Evolutionary conservation across 2,797 vertebrate species (phyloP).

Genomic region (Chloroceryle inda): DNA sequence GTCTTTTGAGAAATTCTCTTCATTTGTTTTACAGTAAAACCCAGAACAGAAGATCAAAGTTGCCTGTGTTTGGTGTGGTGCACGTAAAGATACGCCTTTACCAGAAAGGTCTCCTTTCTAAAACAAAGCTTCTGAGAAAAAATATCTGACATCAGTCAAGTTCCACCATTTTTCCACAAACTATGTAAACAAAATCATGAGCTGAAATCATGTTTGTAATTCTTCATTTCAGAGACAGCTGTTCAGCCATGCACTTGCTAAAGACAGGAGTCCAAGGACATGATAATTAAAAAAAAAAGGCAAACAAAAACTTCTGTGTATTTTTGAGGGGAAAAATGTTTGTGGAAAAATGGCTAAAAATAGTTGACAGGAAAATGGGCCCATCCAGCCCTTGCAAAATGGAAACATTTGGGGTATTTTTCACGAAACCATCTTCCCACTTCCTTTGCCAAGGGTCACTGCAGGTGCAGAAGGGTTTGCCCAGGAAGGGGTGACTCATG

Average conservation of each 20-base stretch:
- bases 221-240: constrained; percentile 47
- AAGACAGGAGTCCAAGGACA: constrained; percentile 37
- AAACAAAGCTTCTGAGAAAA: constrained; percentile 10
- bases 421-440: neutral
- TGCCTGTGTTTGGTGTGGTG: neutral
- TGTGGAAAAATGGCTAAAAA: constrained; percentile 58
- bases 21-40: neutral
- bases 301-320: neutral
- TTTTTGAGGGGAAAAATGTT: constrained; percentile 5
- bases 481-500: neutral
- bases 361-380: neutral
- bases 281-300: neutral
- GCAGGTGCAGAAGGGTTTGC: constrained; percentile 13
- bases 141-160: neutral
- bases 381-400: constrained; percentile 10
- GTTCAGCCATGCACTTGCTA: constrained; percentile 56
- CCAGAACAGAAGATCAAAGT: neutral
- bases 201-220: constrained; percentile 42
- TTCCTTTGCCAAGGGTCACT: neutral
- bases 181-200: constrained; percentile 48
- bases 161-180: constrained; percentile 41
- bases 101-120: neutral
- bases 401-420: constrained; percentile 43
- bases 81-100: neutral
- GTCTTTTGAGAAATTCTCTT: neutral